phyloP scores from a whole-genome alignment of 2,888 invertebrate species.

The Xestobium rufovillosum region DNA sequence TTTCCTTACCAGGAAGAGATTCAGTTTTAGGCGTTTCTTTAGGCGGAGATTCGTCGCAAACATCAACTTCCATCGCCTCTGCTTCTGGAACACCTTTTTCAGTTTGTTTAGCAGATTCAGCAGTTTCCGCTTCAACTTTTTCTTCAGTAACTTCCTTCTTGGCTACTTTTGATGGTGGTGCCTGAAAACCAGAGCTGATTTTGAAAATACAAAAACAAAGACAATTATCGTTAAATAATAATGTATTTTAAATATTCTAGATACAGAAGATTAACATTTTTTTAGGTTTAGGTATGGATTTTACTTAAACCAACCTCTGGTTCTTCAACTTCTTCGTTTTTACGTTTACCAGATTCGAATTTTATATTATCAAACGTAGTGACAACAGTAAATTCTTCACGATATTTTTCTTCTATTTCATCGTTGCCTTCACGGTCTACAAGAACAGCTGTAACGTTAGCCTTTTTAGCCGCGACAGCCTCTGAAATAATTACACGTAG shows the following conservation, averaged over 20 bases:
- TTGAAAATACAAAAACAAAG: constrained; percentile 7
- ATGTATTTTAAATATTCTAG: background rate
- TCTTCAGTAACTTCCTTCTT: constrained; percentile 48
- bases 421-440: constrained; percentile 75
- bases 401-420: constrained; percentile 55
- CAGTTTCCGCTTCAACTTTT: constrained; percentile 13
- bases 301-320: constrained; percentile 35
- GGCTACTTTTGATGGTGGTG: constrained; percentile 48
- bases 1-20: no score
- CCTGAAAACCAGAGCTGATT: constrained; percentile 26
- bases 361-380: constrained; percentile 55
- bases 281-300: constrained; percentile 13
- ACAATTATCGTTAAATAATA: constrained; percentile 7
- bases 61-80: constrained; percentile 35
- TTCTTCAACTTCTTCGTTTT: constrained; percentile 33
- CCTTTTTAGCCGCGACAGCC: constrained; percentile 70
- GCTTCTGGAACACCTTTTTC: constrained; percentile 32
- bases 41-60: constrained; percentile 29
- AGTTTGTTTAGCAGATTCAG: constrained; percentile 9
- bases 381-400: constrained; percentile 49
- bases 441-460: constrained; percentile 62
- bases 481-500: constrained; percentile 50
- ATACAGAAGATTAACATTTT: constrained; percentile 12
- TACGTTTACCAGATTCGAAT: constrained; percentile 36
- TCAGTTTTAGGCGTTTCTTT: no score